A percentile compares a stretch with the other conserved stretches of the same genome.
These are phyloP conservation scores for Chaetorhynchus papuensis DNA, from an alignment of 2,113 vertebrate species.

Conservation along the genomic window DNA sequence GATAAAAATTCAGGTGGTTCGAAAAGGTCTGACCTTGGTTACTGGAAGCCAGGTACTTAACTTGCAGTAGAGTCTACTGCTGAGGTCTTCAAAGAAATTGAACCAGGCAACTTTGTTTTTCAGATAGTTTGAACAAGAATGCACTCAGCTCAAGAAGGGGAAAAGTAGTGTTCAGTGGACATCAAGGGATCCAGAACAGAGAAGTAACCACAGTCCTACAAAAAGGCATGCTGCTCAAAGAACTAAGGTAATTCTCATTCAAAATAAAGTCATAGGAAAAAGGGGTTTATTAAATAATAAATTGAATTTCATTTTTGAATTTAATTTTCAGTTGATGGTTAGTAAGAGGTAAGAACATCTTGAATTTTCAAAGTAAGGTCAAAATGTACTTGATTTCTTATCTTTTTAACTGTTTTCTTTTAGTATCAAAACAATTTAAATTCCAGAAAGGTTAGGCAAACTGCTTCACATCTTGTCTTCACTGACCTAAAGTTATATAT, in stretches of 20 bases:
- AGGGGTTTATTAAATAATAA: background rate
- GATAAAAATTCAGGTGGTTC: background rate
- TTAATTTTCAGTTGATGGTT: background rate
- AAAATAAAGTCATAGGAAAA: background rate
- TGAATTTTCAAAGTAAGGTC: background rate
- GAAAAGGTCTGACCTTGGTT: background rate
- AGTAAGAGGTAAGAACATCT: background rate
- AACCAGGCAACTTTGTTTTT: background rate
- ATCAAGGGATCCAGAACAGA: background rate
- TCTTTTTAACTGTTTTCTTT: background rate
- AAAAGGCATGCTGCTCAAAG: background rate
- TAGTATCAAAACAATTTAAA: background rate
- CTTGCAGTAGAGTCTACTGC: background rate
- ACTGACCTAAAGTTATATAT: background rate
- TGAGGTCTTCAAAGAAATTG: background rate
- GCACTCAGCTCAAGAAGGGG: background rate
- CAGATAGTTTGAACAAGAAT: background rate
- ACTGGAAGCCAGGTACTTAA: background rate
- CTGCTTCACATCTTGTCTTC: background rate
- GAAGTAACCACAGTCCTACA: background rate
- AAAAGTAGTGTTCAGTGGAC: background rate
- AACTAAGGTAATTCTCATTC: background rate
- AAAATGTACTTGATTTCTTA: background rate
- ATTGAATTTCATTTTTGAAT: background rate
- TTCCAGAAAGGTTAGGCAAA: background rate